Evolutionary conservation across 2,797 vertebrate genomes (phyloP), one percentile per base, ranked within the genome.

Genomic region (Leptatherina wallacei): DNA sequence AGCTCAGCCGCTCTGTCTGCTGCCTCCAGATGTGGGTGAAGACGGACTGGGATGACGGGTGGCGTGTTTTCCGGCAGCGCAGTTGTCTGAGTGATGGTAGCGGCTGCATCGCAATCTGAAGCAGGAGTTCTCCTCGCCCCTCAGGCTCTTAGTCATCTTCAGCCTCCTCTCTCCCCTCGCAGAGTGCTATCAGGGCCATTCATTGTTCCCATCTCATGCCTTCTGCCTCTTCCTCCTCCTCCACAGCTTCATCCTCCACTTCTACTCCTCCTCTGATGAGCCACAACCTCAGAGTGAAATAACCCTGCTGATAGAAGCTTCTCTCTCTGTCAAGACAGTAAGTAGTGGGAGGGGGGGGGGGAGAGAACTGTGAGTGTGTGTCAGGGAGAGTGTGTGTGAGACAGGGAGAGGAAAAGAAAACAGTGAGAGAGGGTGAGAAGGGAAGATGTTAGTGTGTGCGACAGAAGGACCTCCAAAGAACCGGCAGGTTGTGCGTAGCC

Each of bases 301-400:
- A 91, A 83, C 85, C 90, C 89, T 67, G 84, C 88, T 89, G 88
- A 91, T 81, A 90, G 87, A 91, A 88, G 91, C 89, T 84, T 90
- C 85, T 89, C 88, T 77, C 85, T 90, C 83, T 92, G 87, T 91
- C 88, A 91, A 93, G 90, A 91, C 88, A 87, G 90, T 92, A 92
- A 92, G 91, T 91, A 91, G 68, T 83, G 88, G 73, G 84, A 78
- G 87, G 65, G 81, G 82, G 84, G 60, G 82, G 84, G 77, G 61
- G 65, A 69, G 65, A 32, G 3, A 6, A 65, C 68, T 61, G 60
- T 47, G 80, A 51, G 82, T 69, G 63, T 65, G 49, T 67, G 81
- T 57, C 75, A 67, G 66, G 35, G 55, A 74, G 59, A 66, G 68
- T 42, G 82, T 69, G 72, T 63, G 81, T 59, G 64, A 69, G 68